Percentiles rank a stretch among this genome's conserved stretches.
Evolutionary conservation across 2,113 vertebrate genomes (phyloP).

Genomic region (Dipodomys stephensi): DNA sequence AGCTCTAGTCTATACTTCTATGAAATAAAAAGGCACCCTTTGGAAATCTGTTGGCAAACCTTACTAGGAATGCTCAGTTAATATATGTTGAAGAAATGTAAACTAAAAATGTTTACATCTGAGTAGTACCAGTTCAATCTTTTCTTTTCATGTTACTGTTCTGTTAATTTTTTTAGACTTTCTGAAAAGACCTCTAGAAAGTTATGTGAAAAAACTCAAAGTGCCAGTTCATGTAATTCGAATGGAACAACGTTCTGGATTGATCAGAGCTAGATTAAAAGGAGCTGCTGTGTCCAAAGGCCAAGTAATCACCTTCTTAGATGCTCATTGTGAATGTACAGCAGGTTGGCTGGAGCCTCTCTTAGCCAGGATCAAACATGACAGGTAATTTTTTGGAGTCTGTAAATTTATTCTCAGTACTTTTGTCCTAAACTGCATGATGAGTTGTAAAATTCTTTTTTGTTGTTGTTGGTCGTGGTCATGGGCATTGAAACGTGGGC

Average conservation of each 20-base stretch:
- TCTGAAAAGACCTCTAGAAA: conserved; percentile 96
- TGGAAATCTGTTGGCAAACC: not conserved
- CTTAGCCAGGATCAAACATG: conserved; percentile 95
- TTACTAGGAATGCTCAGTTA: not conserved
- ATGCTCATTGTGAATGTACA: conserved; percentile 99
- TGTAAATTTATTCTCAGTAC: conserved; percentile 11
- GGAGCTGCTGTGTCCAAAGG: conserved; percentile 97
- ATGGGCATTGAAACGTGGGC: too few relatives aligned
- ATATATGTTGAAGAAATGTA: not conserved
- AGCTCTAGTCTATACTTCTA: not conserved
- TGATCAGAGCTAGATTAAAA: conserved; percentile 97
- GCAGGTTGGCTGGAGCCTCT: conserved; percentile 98
- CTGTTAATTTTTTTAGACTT: conserved; percentile 90
- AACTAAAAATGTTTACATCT: conserved; percentile 18
- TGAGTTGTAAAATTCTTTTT: conserved; percentile 22
- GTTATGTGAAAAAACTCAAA: conserved; percentile 94
- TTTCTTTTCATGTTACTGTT: conserved; percentile 25
- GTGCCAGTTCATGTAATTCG: conserved; percentile 96
- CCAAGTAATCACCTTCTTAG: conserved; percentile 98
- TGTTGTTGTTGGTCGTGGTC: too few relatives aligned
- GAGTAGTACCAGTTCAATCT: not conserved
- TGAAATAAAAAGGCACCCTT: not conserved
- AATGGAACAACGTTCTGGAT: conserved; percentile 98
- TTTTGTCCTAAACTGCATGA: conserved; percentile 15
- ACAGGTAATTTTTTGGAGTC: conserved; percentile 90